Percentiles rank a stretch among this genome's conserved stretches.
Evolutionary conservation across 2,888 invertebrate species (phyloP).

Genomic region (Microplitis deprimator): DNA sequence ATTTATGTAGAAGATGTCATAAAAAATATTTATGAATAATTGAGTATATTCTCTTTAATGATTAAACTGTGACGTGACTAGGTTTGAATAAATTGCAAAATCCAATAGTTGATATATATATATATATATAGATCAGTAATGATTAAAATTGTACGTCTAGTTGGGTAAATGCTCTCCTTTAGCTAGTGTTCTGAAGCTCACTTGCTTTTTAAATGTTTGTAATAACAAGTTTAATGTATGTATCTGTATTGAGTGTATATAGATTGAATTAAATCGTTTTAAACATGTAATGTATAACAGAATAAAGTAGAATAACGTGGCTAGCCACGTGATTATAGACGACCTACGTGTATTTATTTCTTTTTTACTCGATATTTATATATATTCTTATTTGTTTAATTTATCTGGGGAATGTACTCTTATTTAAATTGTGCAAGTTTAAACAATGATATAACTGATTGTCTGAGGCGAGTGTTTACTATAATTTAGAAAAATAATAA

Average conservation of each 20-base stretch:
- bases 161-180: background rate
- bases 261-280: constrained; percentile 11
- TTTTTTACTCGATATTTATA: constrained; percentile 13
- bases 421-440: constrained; percentile 21
- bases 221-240: background rate
- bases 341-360: constrained; percentile 9
- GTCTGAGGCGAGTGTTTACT: background rate
- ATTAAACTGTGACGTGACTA: background rate
- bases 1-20: background rate
- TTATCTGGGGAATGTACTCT: background rate
- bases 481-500: background rate
- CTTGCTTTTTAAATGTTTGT: background rate
- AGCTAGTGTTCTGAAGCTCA: background rate
- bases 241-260: background rate
- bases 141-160: background rate
- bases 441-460: constrained; percentile 29
- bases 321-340: constrained; percentile 30
- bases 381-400: background rate
- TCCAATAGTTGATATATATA: background rate
- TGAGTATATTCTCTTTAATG: background rate
- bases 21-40: background rate
- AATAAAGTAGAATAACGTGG: constrained; percentile 19
- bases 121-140: background rate
- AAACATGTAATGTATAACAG: background rate
- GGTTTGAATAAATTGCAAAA: constrained; percentile 8